A percentile compares a stretch with the other conserved stretches of the same genome.
Evolutionary conservation across 2,113 vertebrate species (phyloP).

Genomic region (Gopherus evgoodei): DNA sequence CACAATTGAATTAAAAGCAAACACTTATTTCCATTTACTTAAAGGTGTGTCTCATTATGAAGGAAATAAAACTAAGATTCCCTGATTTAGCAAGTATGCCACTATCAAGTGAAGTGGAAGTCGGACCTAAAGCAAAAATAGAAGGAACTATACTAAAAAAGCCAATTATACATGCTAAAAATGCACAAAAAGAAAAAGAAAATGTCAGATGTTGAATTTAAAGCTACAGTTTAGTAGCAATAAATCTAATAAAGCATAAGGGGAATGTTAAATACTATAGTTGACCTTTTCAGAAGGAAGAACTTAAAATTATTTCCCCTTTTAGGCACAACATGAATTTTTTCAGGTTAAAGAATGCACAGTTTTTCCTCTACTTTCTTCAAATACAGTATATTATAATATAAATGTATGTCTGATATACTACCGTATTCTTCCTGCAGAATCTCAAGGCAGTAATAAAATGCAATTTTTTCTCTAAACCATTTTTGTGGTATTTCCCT

Average conservation of each 20-base stretch:
- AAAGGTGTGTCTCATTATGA: not conserved
- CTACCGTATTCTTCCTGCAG: not conserved
- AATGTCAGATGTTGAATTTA: not conserved
- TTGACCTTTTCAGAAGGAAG: not conserved
- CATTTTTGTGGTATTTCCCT: not conserved
- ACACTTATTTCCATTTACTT: not conserved
- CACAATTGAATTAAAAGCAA: not conserved
- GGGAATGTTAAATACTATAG: not conserved
- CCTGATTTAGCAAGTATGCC: not conserved
- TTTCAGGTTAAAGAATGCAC: not conserved
- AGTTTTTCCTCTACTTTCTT: not conserved
- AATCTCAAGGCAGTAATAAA: not conserved
- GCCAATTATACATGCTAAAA: not conserved
- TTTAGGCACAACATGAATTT: not conserved
- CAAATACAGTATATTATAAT: rapidly evolving
- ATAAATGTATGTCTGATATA: not conserved
- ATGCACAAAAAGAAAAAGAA: not conserved
- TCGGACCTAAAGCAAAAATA: not conserved
- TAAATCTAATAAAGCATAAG: not conserved
- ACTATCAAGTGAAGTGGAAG: not conserved
- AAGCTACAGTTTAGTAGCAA: not conserved
- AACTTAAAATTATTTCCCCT: not conserved
- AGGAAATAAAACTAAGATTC: not conserved
- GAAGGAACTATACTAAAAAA: not conserved
- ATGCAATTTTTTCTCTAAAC: not conserved